These are phyloP conservation scores for silkworm (Bombyx mori) DNA, from an alignment of 1,140 invertebrate species.

Conservation along the genomic window DNA sequence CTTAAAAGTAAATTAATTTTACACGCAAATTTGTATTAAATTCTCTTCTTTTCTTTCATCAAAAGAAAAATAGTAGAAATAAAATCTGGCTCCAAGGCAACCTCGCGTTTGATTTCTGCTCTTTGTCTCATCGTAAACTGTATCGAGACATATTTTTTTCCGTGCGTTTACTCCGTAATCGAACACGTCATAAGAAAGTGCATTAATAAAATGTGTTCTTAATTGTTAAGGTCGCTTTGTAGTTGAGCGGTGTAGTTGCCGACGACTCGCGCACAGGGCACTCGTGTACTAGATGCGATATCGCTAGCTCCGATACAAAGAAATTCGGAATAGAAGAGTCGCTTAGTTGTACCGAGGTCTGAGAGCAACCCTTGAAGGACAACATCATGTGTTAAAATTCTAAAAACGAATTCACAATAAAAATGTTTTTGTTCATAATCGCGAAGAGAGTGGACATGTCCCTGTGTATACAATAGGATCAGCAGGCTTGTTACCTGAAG, in stretches of 20 bases:
- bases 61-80: not conserved
- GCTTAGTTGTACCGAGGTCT: slow-evolving; percentile 58
- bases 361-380: slow-evolving; percentile 18
- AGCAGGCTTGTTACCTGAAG: slow-evolving; percentile 29
- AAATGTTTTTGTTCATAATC: slow-evolving; percentile 51
- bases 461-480: slow-evolving; percentile 59
- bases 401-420: slow-evolving; percentile 19
- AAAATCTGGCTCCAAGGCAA: no score
- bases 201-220: slow-evolving; percentile 65
- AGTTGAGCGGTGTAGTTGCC: slow-evolving; percentile 46
- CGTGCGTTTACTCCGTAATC: slow-evolving; percentile 13
- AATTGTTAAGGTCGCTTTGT: slow-evolving; percentile 62
- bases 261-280: slow-evolving; percentile 53
- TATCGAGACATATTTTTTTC: slow-evolving; percentile 9
- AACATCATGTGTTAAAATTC: slow-evolving; percentile 21
- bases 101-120: not conserved
- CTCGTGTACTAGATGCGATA: slow-evolving; percentile 65
- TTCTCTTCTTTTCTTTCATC: not conserved
- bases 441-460: slow-evolving; percentile 62
- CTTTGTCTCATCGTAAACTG: slow-evolving; percentile 21
- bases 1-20: not conserved
- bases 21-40: not conserved
- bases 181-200: slow-evolving; percentile 62
- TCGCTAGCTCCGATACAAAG: slow-evolving; percentile 49
- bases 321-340: slow-evolving; percentile 50